Base-by-base conservation (phyloP, 2,113 vertebrate species). In the Elephas maximus region DNA sequence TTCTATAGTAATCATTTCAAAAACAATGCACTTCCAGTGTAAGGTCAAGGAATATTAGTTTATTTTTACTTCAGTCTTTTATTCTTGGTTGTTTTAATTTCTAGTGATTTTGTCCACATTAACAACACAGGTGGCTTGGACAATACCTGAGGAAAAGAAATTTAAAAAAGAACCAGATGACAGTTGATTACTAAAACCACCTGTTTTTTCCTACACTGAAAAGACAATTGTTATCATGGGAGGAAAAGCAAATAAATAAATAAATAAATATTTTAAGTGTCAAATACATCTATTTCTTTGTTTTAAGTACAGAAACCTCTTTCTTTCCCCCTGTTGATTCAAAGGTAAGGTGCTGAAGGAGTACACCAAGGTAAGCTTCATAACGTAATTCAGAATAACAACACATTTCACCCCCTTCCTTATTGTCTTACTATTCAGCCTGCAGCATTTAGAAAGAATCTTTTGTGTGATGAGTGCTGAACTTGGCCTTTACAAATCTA, bases 221-320 rank as follows among this genome's bases (percentile, higher is more conserved):
- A 60, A 96, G 97, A 91, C 30, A 92, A 92, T 81, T 93, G 65
- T 93, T 92, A 90, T 63, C 63, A 23, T 51, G 85, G n/a, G 1
- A 85, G 69, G 53, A 37, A 71, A 63, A 91, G 48, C 84, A 89
- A 48, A 41, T 48, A 79, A 9, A 21, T 41, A 15, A 37, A 37
- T 37, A 37, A 37, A 37, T 37, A 37, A 37, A 37, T 37, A 37
- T 37, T 37, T 37, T 51, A 80, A 93, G 94, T 65, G 45, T 90
- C 96, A 82, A 82, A 88, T n/a, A 96, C 96, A 96, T 97, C 93
- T 97, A 93, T 93, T 94, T 97, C 95, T 96, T 97, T 97, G 92
- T 90, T 80, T 97, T 91, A 95, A 86, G 80, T 91, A 96, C 60
- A 95, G 33, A 94, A 73, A 15, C 1, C 28, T 69, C 69, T 95